Evolutionary conservation across 2,888 invertebrate genomes (phyloP).

Genomic region (Patella ulyssiponensis): DNA sequence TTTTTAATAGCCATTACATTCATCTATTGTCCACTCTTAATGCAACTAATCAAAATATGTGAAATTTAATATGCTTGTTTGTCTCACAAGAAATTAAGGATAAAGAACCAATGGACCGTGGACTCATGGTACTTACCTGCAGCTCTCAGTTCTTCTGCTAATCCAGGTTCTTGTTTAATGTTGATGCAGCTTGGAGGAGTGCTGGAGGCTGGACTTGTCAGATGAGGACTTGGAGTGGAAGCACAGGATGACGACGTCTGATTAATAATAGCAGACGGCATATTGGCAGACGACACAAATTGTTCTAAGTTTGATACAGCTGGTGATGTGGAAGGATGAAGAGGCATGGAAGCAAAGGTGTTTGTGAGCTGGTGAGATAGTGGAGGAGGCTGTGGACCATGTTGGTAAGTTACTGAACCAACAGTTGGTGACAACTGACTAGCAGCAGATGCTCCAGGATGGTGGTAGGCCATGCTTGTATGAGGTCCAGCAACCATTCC

Average conservation of each 20-base stretch:
- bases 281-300: slow-evolving; percentile 23
- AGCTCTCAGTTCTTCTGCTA: slow-evolving; percentile 15
- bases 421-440: slow-evolving; percentile 32
- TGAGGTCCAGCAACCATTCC: slow-evolving; percentile 19
- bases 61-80: too few species aligned
- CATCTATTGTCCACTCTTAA: too few species aligned
- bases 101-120: too few species aligned
- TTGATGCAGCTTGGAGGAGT: slow-evolving; percentile 18
- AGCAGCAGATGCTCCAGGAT: slow-evolving; percentile 29
- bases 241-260: slow-evolving; percentile 32
- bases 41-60: too few species aligned
- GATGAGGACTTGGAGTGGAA: slow-evolving; percentile 34
- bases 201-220: slow-evolving; percentile 28
- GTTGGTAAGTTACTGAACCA: slow-evolving; percentile 20
- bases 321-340: slow-evolving; percentile 19
- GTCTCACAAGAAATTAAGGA: too few species aligned
- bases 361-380: slow-evolving; percentile 28
- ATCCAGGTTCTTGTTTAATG: slow-evolving; percentile 38
- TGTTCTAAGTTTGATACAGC: slow-evolving; percentile 22
- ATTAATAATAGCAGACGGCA: slow-evolving; percentile 18
- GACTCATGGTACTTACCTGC: too few species aligned
- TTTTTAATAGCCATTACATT: too few species aligned
- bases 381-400: slow-evolving; percentile 36
- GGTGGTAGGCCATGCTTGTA: slow-evolving; percentile 16
- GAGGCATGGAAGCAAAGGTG: slow-evolving; percentile 12